Evolutionary conservation across 2,797 vertebrate species (phyloP).

Genomic region (Oreochromis mossambicus): DNA sequence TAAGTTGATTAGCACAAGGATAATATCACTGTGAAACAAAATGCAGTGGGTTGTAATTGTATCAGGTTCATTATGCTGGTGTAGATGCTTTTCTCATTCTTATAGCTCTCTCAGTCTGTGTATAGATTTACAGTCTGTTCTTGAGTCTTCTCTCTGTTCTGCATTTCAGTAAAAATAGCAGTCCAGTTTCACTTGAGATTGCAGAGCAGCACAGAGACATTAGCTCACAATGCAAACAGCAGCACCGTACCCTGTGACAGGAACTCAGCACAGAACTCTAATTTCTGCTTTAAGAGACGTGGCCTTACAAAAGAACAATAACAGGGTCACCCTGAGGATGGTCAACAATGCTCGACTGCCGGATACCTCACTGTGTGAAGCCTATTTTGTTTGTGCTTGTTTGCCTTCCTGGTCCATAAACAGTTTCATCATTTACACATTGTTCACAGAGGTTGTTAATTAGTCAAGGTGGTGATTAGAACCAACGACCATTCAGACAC

Average conservation of each 20-base stretch:
- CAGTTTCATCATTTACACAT: not conserved
- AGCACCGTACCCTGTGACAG: not conserved
- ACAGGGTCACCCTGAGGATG: not conserved
- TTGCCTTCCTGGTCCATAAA: not conserved
- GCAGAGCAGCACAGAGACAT: not conserved
- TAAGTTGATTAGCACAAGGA: not conserved
- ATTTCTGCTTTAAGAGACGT: not conserved
- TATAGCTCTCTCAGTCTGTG: not conserved
- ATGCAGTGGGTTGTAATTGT: not conserved
- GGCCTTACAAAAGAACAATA: not conserved
- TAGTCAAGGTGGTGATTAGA: constrained; percentile 22
- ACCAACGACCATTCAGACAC: constrained; percentile 14
- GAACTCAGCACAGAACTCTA: not conserved
- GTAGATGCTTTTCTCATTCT: not conserved
- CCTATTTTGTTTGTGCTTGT: not conserved
- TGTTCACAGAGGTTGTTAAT: constrained; percentile 22
- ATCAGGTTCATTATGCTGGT: not conserved
- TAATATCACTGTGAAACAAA: not conserved
- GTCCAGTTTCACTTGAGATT: not conserved
- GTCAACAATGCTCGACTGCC: not conserved
- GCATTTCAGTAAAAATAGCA: not conserved
- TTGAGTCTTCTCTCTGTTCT: not conserved
- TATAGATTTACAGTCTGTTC: not conserved
- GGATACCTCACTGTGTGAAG: not conserved
- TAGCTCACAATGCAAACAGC: not conserved